These are phyloP conservation scores for Drosophila demipolita DNA, from an alignment of 2,888 invertebrate species.

Conservation along the genomic window DNA sequence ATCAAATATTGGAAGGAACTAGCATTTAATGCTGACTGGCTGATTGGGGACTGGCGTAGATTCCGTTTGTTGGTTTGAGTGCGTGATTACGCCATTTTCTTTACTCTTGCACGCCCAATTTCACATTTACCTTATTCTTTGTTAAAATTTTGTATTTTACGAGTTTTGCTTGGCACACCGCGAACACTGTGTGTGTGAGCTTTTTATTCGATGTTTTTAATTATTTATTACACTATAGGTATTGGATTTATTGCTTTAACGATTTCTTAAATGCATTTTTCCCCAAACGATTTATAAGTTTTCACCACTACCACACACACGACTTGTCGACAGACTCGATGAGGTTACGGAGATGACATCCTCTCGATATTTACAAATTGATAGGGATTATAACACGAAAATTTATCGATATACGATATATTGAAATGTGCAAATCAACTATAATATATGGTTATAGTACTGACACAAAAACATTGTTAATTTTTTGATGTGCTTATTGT, in stretches of 20 bases:
- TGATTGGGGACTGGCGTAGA: constrained; percentile 64
- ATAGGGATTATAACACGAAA: neutral
- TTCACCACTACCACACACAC: constrained; percentile 62
- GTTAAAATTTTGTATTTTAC: constrained; percentile 32
- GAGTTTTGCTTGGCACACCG: constrained; percentile 40
- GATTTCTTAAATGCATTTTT: constrained; percentile 57
- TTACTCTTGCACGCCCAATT: constrained; percentile 75
- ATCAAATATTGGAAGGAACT: constrained; percentile 64
- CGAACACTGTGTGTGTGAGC: constrained; percentile 30
- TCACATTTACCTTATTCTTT: constrained; percentile 69
- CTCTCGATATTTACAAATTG: constrained; percentile 20
- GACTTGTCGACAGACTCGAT: constrained; percentile 57
- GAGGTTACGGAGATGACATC: constrained; percentile 44
- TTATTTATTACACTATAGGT: constrained; percentile 21
- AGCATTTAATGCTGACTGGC: constrained; percentile 67
- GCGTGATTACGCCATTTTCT: constrained; percentile 81
- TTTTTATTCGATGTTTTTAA: constrained; percentile 27
- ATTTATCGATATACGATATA: constrained; percentile 17
- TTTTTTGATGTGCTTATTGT: neutral
- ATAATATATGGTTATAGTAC: neutral
- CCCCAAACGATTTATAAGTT: constrained; percentile 54
- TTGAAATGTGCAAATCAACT: neutral
- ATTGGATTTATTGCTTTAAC: constrained; percentile 22
- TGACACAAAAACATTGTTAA: neutral
- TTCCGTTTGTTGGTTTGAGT: constrained; percentile 72